Percentiles rank a stretch among this genome's conserved stretches.
Evolutionary conservation across 2,888 invertebrate genomes (phyloP).

Genomic region (Rhingia rostrata): DNA sequence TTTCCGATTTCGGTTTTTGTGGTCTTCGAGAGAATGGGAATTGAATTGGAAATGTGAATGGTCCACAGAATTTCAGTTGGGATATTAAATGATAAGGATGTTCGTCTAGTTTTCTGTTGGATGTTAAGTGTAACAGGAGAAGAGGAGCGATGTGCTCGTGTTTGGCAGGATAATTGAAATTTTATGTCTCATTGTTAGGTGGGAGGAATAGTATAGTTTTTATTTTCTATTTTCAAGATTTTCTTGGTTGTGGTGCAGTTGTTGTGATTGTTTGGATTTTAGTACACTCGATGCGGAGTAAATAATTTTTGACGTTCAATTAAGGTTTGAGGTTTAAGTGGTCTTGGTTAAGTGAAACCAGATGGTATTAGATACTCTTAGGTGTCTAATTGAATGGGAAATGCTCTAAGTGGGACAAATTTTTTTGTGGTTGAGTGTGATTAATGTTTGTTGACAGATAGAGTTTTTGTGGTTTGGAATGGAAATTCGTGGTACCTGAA

Average conservation of each 20-base stretch:
- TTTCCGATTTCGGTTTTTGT: conserved; percentile 61
- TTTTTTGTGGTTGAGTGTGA: conserved; percentile 31
- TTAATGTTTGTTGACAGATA: conserved; percentile 7
- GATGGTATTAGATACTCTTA: conserved; percentile 32
- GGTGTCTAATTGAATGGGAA: conserved; percentile 35
- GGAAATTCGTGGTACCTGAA: no score
- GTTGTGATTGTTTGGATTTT: conserved; percentile 24
- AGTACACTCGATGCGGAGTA: conserved; percentile 16
- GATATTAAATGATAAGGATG: conserved; percentile 64
- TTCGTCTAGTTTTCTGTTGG: conserved; percentile 41
- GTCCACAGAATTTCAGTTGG: conserved; percentile 42
- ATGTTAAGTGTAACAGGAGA: conserved; percentile 63
- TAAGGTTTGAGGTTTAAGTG: conserved; percentile 32
- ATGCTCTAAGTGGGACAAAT: conserved; percentile 36
- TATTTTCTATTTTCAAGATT: conserved; percentile 3
- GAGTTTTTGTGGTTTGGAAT: neutral
- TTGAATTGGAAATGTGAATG: conserved; percentile 69
- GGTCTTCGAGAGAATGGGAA: conserved; percentile 56
- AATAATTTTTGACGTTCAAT: conserved; percentile 56
- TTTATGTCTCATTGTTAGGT: conserved; percentile 52
- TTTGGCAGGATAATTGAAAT: conserved; percentile 70
- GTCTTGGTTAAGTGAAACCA: conserved; percentile 51
- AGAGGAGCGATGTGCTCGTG: conserved; percentile 23
- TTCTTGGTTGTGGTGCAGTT: conserved; percentile 15
- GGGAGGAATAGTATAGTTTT: conserved; percentile 17